Percentiles rank a stretch among this genome's conserved stretches.
phyloP scores from a whole-genome alignment of 2,797 vertebrate genomes.

The Acanthurus leucopareius region DNA sequence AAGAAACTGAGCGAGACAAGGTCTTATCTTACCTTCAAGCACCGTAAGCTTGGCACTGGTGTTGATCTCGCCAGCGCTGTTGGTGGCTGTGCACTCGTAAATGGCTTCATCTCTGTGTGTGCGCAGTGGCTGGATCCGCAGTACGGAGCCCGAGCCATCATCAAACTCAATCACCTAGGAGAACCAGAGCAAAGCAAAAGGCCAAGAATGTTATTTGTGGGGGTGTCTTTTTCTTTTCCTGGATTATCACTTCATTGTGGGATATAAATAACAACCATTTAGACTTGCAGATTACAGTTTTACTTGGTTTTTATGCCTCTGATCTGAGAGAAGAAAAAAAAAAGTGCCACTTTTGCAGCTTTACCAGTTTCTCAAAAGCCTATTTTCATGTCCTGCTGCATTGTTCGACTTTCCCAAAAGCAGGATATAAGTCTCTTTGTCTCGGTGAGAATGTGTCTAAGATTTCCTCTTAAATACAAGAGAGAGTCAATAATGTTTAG shows the following conservation, averaged over 20 bases:
- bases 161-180: slow-evolving; percentile 97
- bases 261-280: slow-evolving; percentile 16
- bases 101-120: slow-evolving; percentile 97
- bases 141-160: slow-evolving; percentile 94
- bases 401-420: slow-evolving; percentile 9
- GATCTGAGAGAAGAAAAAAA: background rate
- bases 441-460: background rate
- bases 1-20: slow-evolving; percentile 23
- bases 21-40: slow-evolving; percentile 90
- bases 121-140: slow-evolving; percentile 95
- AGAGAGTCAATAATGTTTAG: background rate
- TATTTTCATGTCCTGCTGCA: slow-evolving; percentile 4
- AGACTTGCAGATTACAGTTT: background rate
- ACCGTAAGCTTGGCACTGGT: slow-evolving; percentile 97
- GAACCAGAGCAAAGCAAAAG: slow-evolving; percentile 39
- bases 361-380: slow-evolving; percentile 3
- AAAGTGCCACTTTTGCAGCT: slow-evolving; percentile 1
- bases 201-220: slow-evolving; percentile 27
- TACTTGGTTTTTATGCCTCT: slow-evolving; percentile 8
- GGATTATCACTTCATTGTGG: slow-evolving; percentile 16
- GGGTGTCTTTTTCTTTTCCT: slow-evolving; percentile 16
- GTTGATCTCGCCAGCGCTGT: slow-evolving; percentile 94
- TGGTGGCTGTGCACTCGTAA: slow-evolving; percentile 97
- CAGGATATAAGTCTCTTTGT: background rate
- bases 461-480: background rate